Base-by-base conservation (phyloP, 2,888 invertebrate genomes). In the Abscondita cerata region DNA sequence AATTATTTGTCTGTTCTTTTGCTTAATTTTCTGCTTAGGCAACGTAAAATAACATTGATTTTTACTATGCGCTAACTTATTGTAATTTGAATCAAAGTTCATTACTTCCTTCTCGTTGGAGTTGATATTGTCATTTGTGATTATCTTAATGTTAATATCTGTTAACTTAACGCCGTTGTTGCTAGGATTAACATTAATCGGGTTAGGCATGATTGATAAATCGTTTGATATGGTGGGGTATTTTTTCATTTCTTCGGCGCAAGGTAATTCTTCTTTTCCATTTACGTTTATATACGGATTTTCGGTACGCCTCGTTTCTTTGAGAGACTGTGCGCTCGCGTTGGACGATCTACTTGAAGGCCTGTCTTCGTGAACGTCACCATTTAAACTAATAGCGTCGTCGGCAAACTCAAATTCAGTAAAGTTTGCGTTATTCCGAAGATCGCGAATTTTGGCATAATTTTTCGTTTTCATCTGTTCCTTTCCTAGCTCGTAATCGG, bases 191-290 rank as follows among this genome's bases (percentile, higher is more conserved):
- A 51, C 33, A n/a, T 56, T 53, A n/a, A 16, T 34, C 44, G 52
- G 38, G 20, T 56, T 59, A 33, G 56, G 41, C 16, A 57, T 53
- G 11, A 57, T 38, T 36, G 65, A 59, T 40, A 64, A 55, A 13
- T 52, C 50, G 40, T 62, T 59, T 12, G 70, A 68, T 64, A 25
- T 25, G 25, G 71, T 69, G 66, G 64, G 70, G 62, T 69, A 75
- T 66, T 78, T 76, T 40, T 76, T 73, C 55, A 77, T 77, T 67
- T 81, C 81, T 69, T 83, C 80, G 31, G 76, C 77, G 56, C 85
- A 83, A 0, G 90, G 89, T 69, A 89, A 78, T 80, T 91, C 91
- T 76, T 90, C 91, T 74, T 86, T 87, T 11, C 90, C 90, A 69
- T 89, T 86, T 25, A 87, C 88, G 18, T 82, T 84, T 16, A 85